Conservation (phyloP, 2,113 vertebrate genomes). For the Vireo altiloquus region DNA sequence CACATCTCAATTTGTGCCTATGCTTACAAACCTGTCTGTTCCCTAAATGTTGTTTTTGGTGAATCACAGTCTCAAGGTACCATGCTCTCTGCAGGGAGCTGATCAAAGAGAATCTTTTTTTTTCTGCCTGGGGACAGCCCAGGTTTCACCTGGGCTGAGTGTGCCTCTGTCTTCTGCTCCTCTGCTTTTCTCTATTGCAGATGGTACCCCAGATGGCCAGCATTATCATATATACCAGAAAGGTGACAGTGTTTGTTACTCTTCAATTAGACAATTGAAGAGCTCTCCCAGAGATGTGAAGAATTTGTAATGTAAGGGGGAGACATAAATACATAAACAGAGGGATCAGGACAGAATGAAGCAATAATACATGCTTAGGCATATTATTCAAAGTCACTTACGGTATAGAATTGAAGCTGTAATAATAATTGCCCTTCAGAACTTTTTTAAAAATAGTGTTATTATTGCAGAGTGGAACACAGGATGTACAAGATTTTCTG, state of each 20-base stretch:
- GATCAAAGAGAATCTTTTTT: not conserved
- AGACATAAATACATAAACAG: not conserved
- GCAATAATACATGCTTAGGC: not conserved
- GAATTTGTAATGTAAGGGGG: not conserved
- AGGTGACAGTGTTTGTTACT: not conserved
- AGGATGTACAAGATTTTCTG: not conserved
- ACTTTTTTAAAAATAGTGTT: not conserved
- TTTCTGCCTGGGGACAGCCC: not conserved
- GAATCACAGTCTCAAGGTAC: not conserved
- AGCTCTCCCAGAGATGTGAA: not conserved
- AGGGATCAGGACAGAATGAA: not conserved
- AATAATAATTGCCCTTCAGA: not conserved
- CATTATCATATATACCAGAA: not conserved
- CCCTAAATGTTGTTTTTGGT: not conserved
- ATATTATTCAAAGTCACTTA: not conserved
- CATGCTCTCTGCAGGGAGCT: not conserved
- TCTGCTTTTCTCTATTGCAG: not conserved
- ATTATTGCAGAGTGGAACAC: not conserved
- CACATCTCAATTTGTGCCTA: not conserved
- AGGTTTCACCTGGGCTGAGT: not conserved
- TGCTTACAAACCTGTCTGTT: not conserved
- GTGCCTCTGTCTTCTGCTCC: not conserved
- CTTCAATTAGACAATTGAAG: not conserved
- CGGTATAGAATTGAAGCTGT: not conserved
- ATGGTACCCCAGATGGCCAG: not conserved